Evolutionary conservation across 2,797 vertebrate species (phyloP).

Genomic region (Sternarchorhynchus goeldii): DNA sequence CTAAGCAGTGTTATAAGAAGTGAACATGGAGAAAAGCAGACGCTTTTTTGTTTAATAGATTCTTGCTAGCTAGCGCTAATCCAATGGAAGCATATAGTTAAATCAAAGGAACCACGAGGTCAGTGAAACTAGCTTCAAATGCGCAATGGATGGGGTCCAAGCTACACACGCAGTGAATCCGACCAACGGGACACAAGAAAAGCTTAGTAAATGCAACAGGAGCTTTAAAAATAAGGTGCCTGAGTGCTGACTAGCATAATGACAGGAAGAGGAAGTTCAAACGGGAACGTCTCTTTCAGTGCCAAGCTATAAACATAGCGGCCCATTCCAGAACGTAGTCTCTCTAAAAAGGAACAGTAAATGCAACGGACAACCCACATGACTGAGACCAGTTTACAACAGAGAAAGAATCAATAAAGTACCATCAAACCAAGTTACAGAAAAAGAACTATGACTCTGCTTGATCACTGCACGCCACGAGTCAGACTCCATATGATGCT

Average conservation of each 20-base stretch:
- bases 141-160: constrained; percentile 9
- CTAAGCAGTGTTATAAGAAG: not conserved
- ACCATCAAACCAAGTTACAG: too few species aligned
- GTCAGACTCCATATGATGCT: not conserved
- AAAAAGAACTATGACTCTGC: not conserved
- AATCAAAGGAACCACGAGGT: constrained; percentile 7
- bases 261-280: not conserved
- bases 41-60: constrained; percentile 5
- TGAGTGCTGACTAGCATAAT: constrained; percentile 19
- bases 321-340: not conserved
- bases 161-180: not conserved
- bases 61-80: not conserved
- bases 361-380: constrained; percentile 6
- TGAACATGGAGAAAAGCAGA: not conserved
- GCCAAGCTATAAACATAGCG: constrained; percentile 22
- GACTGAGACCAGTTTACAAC: not conserved
- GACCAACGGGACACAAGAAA: not conserved
- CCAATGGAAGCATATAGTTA: constrained; percentile 11
- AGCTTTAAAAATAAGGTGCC: constrained; percentile 28
- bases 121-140: not conserved
- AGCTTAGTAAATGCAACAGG: constrained; percentile 14
- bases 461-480: not conserved
- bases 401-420: not conserved
- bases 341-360: not conserved
- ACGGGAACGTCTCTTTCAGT: constrained; percentile 6